Evolutionary conservation across 2,797 vertebrate species (phyloP).

Genomic region (Clamator glandarius): DNA sequence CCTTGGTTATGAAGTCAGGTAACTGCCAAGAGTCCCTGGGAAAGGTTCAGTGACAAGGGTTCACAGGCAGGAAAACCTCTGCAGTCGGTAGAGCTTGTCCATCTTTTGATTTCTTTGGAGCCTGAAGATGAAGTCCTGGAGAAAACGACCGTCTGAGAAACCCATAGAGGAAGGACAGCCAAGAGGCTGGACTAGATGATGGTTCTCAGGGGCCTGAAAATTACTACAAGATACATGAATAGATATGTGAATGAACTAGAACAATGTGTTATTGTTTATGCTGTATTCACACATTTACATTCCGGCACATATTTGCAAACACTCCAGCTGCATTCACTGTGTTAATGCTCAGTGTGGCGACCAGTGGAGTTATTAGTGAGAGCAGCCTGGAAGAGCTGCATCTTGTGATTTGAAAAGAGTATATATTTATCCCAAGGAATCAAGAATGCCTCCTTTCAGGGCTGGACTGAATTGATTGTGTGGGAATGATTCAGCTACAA

Average conservation of each 20-base stretch:
- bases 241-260: conserved; percentile 52
- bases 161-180: not conserved
- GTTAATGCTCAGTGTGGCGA: conserved; percentile 42
- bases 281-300: conserved; percentile 64
- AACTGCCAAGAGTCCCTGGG: not conserved
- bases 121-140: not conserved
- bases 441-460: conserved; percentile 67
- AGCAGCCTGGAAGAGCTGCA: conserved; percentile 51
- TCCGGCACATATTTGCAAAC: conserved; percentile 63
- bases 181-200: conserved; percentile 11
- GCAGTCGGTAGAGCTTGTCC: conserved; percentile 8
- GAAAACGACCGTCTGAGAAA: conserved; percentile 16
- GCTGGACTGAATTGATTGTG: conserved; percentile 64
- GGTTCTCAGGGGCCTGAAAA: conserved; percentile 57
- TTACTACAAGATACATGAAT: conserved; percentile 54
- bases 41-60: not conserved
- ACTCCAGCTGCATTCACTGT: conserved; percentile 57
- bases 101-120: conserved; percentile 26
- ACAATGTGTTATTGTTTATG: conserved; percentile 61
- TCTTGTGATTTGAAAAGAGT: conserved; percentile 64
- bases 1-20: not conserved
- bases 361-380: conserved; percentile 38
- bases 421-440: conserved; percentile 67
- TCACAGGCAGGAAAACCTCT: not conserved
- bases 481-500: conserved; percentile 67